These are phyloP conservation scores for Galleria mellonella DNA, from an alignment of 1,140 invertebrate species.

Conservation along the genomic window DNA sequence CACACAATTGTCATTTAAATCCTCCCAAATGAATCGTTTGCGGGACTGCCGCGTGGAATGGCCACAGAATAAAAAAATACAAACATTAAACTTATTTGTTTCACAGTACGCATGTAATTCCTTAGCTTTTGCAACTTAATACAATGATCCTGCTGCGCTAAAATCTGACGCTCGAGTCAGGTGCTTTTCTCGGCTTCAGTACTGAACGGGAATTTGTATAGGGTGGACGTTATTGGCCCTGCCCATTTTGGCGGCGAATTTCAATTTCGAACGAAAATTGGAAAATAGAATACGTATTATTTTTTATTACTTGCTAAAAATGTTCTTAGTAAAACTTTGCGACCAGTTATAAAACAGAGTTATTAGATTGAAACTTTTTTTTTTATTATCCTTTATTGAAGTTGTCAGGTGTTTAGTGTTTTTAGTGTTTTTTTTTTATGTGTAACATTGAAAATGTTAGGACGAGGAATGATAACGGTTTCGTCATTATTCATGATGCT, in stretches of 20 bases:
- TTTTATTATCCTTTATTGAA: neutral
- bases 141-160: slow-evolving; percentile 5
- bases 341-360: neutral
- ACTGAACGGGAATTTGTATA: slow-evolving; percentile 2
- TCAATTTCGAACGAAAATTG: slow-evolving; percentile 4
- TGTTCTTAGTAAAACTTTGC: neutral
- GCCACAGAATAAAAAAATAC: slow-evolving; percentile 15
- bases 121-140: neutral
- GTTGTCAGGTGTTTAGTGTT: slow-evolving; percentile 5
- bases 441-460: slow-evolving; percentile 12
- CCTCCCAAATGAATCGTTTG: slow-evolving; percentile 24
- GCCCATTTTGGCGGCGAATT: slow-evolving; percentile 5
- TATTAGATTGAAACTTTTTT: slow-evolving; percentile 1
- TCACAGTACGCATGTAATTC: slow-evolving; percentile 6
- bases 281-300: slow-evolving; percentile 6
- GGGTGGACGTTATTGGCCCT: slow-evolving; percentile 4
- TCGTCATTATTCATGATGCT: slow-evolving; percentile 14
- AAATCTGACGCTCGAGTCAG: slow-evolving; percentile 11
- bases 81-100: neutral
- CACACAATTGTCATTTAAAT: slow-evolving; percentile 30
- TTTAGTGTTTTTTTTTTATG: slow-evolving; percentile 4
- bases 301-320: neutral
- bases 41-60: slow-evolving; percentile 3
- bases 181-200: slow-evolving; percentile 13
- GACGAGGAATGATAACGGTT: slow-evolving; percentile 6